phyloP scores from a whole-genome alignment of 2,113 vertebrate genomes.

The Alexandromys fortis region DNA sequence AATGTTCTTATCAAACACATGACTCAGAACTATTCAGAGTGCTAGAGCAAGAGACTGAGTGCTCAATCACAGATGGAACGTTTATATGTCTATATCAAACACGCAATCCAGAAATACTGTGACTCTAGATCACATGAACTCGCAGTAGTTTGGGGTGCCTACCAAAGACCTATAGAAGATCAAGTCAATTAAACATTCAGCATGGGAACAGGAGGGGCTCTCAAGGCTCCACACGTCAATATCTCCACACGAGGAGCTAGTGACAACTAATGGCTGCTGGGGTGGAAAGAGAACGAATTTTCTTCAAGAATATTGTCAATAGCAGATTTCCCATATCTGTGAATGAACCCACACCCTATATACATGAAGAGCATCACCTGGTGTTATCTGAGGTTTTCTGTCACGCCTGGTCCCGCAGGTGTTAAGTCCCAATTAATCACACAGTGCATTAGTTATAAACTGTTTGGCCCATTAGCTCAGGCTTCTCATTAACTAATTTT shows the following conservation, averaged over 20 bases:
- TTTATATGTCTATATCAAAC: neutral
- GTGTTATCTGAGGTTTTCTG: too few relatives aligned
- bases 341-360: neutral
- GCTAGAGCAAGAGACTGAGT: neutral
- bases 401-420: too few relatives aligned
- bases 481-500: too few relatives aligned
- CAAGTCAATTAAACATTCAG: neutral
- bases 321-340: neutral
- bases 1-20: neutral
- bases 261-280: neutral
- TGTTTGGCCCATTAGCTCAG: too few relatives aligned
- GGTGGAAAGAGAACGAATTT: neutral
- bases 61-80: neutral
- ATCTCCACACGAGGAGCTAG: neutral
- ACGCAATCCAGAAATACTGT: neutral
- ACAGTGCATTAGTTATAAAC: too few relatives aligned
- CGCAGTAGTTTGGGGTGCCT: neutral
- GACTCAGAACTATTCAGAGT: neutral
- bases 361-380: neutral
- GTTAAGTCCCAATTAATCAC: too few relatives aligned
- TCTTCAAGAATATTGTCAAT: neutral
- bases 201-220: neutral
- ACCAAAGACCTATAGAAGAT: neutral
- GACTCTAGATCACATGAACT: neutral
- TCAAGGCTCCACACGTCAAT: neutral